A percentile compares a stretch with the other conserved stretches of the same genome.
phyloP scores from a whole-genome alignment of 2,113 vertebrate species.

The Trematocara nigrifrons region DNA sequence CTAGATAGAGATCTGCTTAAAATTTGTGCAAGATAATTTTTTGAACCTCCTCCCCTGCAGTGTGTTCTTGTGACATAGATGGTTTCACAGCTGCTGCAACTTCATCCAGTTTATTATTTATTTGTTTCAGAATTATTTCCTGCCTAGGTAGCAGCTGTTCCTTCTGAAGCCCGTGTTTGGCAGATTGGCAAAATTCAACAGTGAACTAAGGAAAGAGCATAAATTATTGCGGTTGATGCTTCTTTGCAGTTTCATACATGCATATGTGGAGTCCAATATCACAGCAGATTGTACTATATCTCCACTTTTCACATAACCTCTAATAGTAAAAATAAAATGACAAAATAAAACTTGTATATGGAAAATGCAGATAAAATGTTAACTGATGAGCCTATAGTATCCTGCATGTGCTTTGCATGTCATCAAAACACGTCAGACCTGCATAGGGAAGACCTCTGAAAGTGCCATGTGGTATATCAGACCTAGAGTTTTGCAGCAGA shows the following conservation, averaged over 20 bases:
- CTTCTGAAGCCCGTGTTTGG: background rate
- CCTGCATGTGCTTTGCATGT: background rate
- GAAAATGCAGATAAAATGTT: background rate
- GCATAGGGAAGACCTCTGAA: background rate
- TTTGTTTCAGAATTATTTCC: constrained; percentile 2
- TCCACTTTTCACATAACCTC: background rate
- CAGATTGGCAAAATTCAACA: background rate
- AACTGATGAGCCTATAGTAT: background rate
- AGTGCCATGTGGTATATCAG: background rate
- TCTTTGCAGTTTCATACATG: background rate
- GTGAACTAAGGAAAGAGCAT: background rate
- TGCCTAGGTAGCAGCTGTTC: constrained; percentile 26
- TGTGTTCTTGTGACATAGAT: background rate
- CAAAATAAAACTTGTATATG: background rate
- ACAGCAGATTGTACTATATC: background rate
- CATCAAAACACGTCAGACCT: background rate
- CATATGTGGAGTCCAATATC: background rate
- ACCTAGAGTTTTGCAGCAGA: background rate
- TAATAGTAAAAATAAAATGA: background rate
- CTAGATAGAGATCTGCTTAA: background rate
- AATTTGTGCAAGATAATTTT: background rate
- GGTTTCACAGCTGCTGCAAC: constrained; percentile 22
- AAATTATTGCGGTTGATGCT: background rate
- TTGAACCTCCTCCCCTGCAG: background rate
- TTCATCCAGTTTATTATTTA: constrained; percentile 7